phyloP scores from a whole-genome alignment of 2,797 vertebrate genomes.

The Diplodus puntazzo region DNA sequence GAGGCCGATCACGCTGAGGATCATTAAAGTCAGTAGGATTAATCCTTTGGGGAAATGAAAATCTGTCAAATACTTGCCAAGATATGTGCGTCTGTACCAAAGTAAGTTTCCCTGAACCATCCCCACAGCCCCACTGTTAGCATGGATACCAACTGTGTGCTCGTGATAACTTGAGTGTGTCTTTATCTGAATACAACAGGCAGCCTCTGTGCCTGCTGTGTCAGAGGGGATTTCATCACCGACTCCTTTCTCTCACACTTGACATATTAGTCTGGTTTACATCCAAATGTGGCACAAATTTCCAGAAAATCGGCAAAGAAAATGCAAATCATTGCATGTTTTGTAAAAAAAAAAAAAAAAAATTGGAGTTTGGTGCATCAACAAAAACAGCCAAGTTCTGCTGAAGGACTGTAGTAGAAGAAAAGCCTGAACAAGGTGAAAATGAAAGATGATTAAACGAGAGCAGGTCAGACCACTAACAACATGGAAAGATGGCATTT shows the following conservation, averaged over 20 bases:
- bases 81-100: background rate
- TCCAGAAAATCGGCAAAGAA: background rate
- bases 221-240: background rate
- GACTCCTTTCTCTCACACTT: background rate
- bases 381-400: no score
- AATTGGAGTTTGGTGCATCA: no score
- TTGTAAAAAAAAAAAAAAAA: no score
- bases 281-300: background rate
- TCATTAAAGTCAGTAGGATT: background rate
- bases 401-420: background rate
- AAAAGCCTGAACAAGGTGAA: background rate
- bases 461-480: background rate
- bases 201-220: background rate
- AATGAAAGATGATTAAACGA: background rate
- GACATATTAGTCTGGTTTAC: background rate
- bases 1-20: background rate
- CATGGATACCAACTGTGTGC: background rate
- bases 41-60: background rate
- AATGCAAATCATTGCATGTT: background rate
- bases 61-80: background rate
- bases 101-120: background rate
- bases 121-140: background rate
- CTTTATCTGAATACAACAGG: background rate
- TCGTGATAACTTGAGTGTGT: background rate
- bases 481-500: no score